These are phyloP conservation scores for Cataglyphis rosenhaueri DNA, from an alignment of 2,888 invertebrate genomes.

Conservation along the genomic window DNA sequence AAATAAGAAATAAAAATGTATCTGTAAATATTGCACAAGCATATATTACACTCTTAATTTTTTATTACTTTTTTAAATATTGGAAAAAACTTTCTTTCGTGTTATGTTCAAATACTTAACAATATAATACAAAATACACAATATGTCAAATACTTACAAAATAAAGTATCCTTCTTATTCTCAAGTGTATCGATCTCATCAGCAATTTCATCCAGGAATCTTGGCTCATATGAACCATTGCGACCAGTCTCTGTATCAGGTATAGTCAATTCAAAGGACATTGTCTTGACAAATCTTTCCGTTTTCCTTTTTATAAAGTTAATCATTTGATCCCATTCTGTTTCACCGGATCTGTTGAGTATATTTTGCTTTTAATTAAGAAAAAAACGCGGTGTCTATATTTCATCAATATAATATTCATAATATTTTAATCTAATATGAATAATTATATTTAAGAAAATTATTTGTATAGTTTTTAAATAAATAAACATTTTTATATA, in stretches of 20 bases:
- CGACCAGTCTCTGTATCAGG: conserved; percentile 84
- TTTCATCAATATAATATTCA: conserved; percentile 1
- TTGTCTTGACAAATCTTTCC: conserved; percentile 92
- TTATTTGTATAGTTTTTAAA: conserved; percentile 4
- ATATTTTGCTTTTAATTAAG: conserved; percentile 7
- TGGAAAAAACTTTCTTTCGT: not conserved
- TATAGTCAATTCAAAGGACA: conserved; percentile 91
- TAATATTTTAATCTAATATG: not conserved
- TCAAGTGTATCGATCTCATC: conserved; percentile 94
- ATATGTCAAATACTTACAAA: conserved; percentile 89
- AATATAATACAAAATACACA: conserved; percentile 88
- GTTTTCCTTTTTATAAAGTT: conserved; percentile 92
- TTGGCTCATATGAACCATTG: conserved; percentile 92
- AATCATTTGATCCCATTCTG: conserved; percentile 93
- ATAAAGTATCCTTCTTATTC: conserved; percentile 92
- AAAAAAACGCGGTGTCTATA: not conserved
- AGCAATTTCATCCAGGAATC: conserved; percentile 93
- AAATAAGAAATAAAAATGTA: not conserved
- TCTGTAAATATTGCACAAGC: not conserved
- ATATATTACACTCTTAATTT: not conserved
- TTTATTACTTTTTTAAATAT: not conserved
- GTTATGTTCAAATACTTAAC: conserved; percentile 85
- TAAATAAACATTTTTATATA: not conserved
- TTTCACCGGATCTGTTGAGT: conserved; percentile 88
- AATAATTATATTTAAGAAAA: not conserved